Conservation (phyloP, 2,113 vertebrate species). For the Rafetus swinhoei region DNA sequence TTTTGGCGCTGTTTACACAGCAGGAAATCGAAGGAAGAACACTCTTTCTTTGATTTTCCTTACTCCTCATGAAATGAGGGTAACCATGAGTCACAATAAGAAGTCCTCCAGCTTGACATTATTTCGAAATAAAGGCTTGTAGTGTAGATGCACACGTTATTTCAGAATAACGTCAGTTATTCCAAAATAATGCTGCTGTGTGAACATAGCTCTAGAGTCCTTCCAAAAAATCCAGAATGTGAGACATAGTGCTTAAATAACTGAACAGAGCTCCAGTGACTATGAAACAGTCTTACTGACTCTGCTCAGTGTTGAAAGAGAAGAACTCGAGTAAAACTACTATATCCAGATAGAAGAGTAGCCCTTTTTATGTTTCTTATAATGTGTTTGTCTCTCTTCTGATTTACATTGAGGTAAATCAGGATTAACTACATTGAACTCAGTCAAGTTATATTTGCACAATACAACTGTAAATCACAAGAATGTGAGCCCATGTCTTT, state of each 20-base stretch:
- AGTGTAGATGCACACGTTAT: too few species aligned
- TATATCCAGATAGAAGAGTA: not conserved
- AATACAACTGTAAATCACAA: not conserved
- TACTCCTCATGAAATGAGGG: too few species aligned
- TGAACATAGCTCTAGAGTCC: not conserved
- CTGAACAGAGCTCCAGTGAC: not conserved
- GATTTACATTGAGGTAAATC: not conserved
- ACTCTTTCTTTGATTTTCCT: too few species aligned
- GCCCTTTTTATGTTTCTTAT: not conserved
- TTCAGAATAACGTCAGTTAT: too few species aligned
- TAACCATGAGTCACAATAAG: too few species aligned
- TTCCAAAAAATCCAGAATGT: not conserved
- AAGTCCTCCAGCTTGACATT: too few species aligned
- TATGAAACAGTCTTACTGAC: not conserved
- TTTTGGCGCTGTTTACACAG: too few species aligned
- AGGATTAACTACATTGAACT: not conserved
- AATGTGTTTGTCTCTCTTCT: fast-evolving
- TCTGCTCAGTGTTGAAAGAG: not conserved
- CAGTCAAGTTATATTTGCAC: not conserved
- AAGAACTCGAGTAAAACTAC: fast-evolving
- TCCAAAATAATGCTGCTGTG: too few species aligned
- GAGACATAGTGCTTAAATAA: not conserved
- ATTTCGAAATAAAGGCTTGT: too few species aligned
- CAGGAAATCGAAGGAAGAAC: too few species aligned
- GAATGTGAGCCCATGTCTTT: not conserved